A percentile compares a stretch with the other conserved stretches of the same genome.
phyloP scores from a whole-genome alignment of 1,140 invertebrate genomes.

The Sesamia nonagrioides region DNA sequence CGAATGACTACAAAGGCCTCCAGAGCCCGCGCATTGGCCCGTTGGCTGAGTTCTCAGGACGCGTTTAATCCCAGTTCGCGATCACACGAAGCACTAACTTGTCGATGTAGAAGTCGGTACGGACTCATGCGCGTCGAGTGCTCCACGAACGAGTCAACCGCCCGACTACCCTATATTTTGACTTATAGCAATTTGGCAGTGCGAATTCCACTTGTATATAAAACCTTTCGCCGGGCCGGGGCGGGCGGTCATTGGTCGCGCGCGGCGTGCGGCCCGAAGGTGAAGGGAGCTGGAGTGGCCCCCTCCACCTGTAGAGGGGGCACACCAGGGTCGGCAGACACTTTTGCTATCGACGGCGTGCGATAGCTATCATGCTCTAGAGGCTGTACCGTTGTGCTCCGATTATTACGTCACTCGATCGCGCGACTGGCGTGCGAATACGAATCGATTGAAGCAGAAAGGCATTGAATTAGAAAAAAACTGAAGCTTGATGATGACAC shows the following conservation, averaged over 20 bases:
- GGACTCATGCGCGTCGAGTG: constrained; percentile 61
- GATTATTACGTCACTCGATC: constrained; percentile 62
- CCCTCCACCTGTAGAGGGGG: constrained; percentile 66
- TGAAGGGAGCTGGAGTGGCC: constrained; percentile 83
- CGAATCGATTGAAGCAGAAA: constrained; percentile 1
- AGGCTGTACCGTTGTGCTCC: constrained; percentile 65
- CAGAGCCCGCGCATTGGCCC: constrained; percentile 73
- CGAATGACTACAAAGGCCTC: constrained; percentile 69
- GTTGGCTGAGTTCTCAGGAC: constrained; percentile 59
- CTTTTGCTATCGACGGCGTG: constrained; percentile 82
- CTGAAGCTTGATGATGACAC: background rate
- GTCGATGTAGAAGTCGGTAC: constrained; percentile 52
- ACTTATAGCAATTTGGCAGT: constrained; percentile 86
- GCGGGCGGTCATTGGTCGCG: constrained; percentile 82
- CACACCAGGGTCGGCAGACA: constrained; percentile 82
- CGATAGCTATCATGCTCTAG: constrained; percentile 71
- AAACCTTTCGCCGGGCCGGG: constrained; percentile 86
- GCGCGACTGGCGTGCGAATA: constrained; percentile 10
- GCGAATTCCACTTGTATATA: constrained; percentile 87
- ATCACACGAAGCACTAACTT: constrained; percentile 63
- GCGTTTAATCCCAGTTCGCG: constrained; percentile 60
- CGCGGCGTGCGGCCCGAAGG: constrained; percentile 75
- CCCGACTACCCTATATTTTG: constrained; percentile 88
- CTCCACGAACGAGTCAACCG: constrained; percentile 78
- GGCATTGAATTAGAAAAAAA: background rate